Base-by-base conservation (phyloP, 1,140 invertebrate species). In the Heliconius melpomene region DNA sequence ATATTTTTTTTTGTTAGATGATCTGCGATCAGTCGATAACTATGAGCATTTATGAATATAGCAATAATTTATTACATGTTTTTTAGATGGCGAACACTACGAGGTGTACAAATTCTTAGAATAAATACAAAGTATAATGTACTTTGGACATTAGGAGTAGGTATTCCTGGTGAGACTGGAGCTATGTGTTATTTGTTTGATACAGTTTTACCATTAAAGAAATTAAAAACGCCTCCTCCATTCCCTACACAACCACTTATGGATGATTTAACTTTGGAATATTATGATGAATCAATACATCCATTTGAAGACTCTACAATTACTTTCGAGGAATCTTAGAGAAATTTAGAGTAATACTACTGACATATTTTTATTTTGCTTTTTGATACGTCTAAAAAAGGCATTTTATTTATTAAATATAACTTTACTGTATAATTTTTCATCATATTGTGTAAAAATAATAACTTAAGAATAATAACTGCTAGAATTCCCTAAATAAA, bases 121-220 rank as follows among this genome's bases (percentile, higher is more conserved):
- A 98, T 99, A 57, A 99, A 99, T 91, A 98, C 97, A 18, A 98
- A 98, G 90, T 97, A 98, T 89, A 99, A 99, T 95, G 96, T 99
- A 0, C 95, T 99, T 29, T 99, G 97, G 95, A 96, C 99, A 13
- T 91, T 96, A 83, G 98, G 98, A n/a, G 95, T 96, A 11, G 96
- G 94, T 46, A 95, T 99, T 81, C 97, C 98, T 57, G 98, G 99
- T 13, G 96, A 96, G 85, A 97, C 95, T 1, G 97, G 98, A 88
- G 96, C 95, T n/a, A 96, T 97, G 85, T 96, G 98, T 20, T 96
- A 97, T 83, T 95, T 99, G 73, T 97, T 96, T 85, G 98, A 99
- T 90, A 97, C 97, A 23, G 84, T 97, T 40, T 89, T 98, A 50
- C 96, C 96, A 2, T 83, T 95, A 8, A 96, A 94, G 83, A 96